Percentiles rank a stretch among this genome's conserved stretches.
These are phyloP conservation scores for Campodea augens DNA, from an alignment of 1,140 invertebrate genomes.

Conservation along the genomic window DNA sequence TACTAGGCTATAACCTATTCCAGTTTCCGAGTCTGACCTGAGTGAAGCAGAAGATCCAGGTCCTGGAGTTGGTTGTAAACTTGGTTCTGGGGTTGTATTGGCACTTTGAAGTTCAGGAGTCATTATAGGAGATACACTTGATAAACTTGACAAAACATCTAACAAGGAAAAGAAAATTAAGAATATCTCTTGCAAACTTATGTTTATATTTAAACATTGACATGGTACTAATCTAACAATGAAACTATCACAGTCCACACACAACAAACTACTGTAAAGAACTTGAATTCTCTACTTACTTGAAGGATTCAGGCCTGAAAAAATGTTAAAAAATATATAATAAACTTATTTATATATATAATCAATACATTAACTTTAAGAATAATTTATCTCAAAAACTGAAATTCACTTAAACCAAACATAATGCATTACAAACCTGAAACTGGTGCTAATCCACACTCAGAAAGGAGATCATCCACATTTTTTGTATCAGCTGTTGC, in stretches of 20 bases:
- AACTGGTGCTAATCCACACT: slow-evolving; percentile 62
- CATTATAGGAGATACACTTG: slow-evolving; percentile 59
- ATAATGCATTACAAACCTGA: slow-evolving; percentile 31
- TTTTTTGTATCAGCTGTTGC: too few relatives aligned
- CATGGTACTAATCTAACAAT: too few relatives aligned
- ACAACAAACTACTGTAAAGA: too few relatives aligned
- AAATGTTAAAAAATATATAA: slow-evolving; percentile 8
- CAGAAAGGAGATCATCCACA: slow-evolving; percentile 65
- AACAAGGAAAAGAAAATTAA: slow-evolving; percentile 13
- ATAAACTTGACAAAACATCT: slow-evolving; percentile 61
- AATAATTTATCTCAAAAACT: neutral
- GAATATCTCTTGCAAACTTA: too few relatives aligned
- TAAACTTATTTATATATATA: neutral
- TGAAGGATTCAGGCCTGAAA: too few relatives aligned
- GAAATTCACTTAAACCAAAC: neutral
- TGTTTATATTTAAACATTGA: too few relatives aligned
- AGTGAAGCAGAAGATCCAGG: slow-evolving; percentile 25
- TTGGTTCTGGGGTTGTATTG: slow-evolving; percentile 59
- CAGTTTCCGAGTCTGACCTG: slow-evolving; percentile 35
- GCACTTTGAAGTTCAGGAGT: slow-evolving; percentile 43
- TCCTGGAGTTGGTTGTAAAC: slow-evolving; percentile 34
- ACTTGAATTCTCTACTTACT: too few relatives aligned
- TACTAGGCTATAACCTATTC: too few relatives aligned
- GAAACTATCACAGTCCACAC: too few relatives aligned
- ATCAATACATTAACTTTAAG: neutral